Base-by-base conservation (phyloP, 2,888 invertebrate genomes). In the Phyllotreta cruciferae region DNA sequence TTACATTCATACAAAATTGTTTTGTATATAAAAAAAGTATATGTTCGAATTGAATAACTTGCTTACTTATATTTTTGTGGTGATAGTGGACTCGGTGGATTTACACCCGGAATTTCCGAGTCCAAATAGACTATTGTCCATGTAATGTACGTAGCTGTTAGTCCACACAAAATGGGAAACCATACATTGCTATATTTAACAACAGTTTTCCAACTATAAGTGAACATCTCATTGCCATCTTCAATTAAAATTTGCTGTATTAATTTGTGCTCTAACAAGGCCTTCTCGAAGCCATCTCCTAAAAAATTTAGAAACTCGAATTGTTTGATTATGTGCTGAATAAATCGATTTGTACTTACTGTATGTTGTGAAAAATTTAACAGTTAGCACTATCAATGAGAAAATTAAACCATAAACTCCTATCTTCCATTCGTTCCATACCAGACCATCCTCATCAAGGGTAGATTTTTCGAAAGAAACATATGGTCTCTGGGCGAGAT, bases 41-140 rank as follows among this genome's bases (percentile, higher is more conserved):
- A n/a, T n/a, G n/a, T n/a, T n/a, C 24, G 6, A 42, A 11, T 44
- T 24, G 2, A 24, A 24, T 24, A 35, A 36, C 14, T 54, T 56
- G 74, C 77, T 74, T 78, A 84, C 84, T 81, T 81, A 72, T 82
- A 82, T 68, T 83, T 84, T 24, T 78, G 78, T 9, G 84, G 83
- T 56, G 85, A 84, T 66, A 88, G 83, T 13, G 87, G 87, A 47
- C 84, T 82, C 3, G 86, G 86, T 24, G 88, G 87, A 75, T 83
- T 81, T 3, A 85, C 76, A 10, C 88, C 88, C 0, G 88, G 87
- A 50, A 84, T 80, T 70, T 81, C 82, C 63, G 87, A 88, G 75
- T 88, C 88, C 70, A 86, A 80, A 77, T 86, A 88, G 14, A 87
- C 83, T 71, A 88, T 83, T 61, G 82, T 79, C 82, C 86, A 87